These are phyloP conservation scores for Ptilodon capucinus DNA, from an alignment of 2,888 invertebrate genomes.

Conservation along the genomic window DNA sequence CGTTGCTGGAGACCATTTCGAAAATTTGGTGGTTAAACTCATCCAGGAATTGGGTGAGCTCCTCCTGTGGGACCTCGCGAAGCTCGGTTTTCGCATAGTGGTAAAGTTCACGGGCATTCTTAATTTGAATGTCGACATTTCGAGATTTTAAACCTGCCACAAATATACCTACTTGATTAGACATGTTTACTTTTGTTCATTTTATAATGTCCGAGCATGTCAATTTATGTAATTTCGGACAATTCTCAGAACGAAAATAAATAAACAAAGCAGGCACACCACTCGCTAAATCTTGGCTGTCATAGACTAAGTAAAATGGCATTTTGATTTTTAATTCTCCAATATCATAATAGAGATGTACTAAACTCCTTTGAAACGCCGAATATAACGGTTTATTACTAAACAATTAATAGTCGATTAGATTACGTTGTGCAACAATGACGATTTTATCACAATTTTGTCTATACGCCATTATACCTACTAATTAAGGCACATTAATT, in stretches of 20 bases:
- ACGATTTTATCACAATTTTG: no score
- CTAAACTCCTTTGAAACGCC: no score
- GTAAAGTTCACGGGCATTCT: slow-evolving; percentile 94
- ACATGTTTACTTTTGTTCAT: slow-evolving; percentile 58
- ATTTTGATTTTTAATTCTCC: neutral
- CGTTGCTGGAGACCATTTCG: slow-evolving; percentile 97
- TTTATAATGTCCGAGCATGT: slow-evolving; percentile 23
- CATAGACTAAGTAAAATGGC: slow-evolving; percentile 14
- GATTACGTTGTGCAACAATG: no score
- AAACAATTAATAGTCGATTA: no score
- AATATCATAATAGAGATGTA: no score
- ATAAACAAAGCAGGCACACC: slow-evolving; percentile 40
- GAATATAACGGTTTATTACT: no score
- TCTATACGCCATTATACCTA: no score
- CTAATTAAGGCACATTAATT: no score
- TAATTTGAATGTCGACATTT: slow-evolving; percentile 91
- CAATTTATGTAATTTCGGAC: slow-evolving; percentile 8
- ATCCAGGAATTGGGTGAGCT: slow-evolving; percentile 94
- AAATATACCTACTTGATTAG: slow-evolving; percentile 87
- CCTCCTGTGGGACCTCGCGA: slow-evolving; percentile 94
- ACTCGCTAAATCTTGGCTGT: slow-evolving; percentile 16
- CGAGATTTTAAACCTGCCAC: slow-evolving; percentile 94
- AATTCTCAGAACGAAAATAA: slow-evolving; percentile 14
- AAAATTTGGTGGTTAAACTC: slow-evolving; percentile 97
- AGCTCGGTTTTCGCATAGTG: slow-evolving; percentile 95